These are phyloP conservation scores for Smithornis capensis DNA, from an alignment of 2,113 vertebrate species.

Conservation along the genomic window DNA sequence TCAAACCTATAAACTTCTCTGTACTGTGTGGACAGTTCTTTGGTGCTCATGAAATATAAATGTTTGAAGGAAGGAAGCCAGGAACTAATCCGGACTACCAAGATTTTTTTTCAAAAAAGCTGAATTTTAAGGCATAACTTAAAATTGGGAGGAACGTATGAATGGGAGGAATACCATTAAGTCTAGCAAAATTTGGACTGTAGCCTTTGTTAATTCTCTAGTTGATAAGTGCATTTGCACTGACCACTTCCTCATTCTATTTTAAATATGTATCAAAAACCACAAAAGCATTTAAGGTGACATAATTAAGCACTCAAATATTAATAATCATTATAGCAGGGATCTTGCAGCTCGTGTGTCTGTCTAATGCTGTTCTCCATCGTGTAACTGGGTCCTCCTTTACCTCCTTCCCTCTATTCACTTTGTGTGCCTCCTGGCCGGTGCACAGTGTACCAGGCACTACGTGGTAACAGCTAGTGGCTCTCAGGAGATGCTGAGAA, in stretches of 20 bases:
- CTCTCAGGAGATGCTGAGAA: neutral
- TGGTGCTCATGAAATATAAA: neutral
- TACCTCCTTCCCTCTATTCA: neutral
- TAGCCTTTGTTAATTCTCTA: neutral
- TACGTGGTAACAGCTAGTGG: neutral
- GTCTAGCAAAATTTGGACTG: neutral
- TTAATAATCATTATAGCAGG: neutral
- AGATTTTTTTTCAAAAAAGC: neutral
- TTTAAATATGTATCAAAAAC: neutral
- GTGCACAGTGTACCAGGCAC: neutral
- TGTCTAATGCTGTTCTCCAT: neutral
- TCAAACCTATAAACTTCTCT: neutral
- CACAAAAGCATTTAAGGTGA: neutral
- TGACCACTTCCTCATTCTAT: neutral
- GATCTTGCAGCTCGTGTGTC: neutral
- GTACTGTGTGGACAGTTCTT: neutral
- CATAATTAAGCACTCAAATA: neutral
- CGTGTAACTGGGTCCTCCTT: rapidly evolving
- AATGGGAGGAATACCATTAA: neutral
- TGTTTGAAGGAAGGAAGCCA: neutral
- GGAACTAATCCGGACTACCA: neutral
- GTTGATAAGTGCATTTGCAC: neutral
- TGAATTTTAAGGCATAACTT: neutral
- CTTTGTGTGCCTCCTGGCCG: neutral
- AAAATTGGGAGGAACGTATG: neutral